Conservation (phyloP, 2,888 invertebrate genomes). For the Leptinotarsa rubiginosa region DNA sequence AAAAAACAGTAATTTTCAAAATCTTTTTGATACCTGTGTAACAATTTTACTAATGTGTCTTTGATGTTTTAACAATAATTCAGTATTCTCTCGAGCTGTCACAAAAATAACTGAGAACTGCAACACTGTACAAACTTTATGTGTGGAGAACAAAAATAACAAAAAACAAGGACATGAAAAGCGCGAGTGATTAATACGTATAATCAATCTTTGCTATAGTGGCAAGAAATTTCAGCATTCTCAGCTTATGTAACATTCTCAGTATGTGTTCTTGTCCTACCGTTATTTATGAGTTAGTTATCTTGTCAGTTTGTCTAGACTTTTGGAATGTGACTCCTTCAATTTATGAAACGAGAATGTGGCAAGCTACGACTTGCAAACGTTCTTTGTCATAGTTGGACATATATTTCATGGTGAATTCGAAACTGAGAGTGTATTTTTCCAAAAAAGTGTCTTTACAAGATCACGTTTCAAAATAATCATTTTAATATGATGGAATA, state of each 20-base stretch:
- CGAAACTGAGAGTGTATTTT: too few species aligned
- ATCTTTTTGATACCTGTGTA: too few species aligned
- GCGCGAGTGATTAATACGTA: slow-evolving; percentile 44
- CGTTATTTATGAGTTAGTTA: slow-evolving; percentile 36
- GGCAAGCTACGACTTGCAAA: not conserved
- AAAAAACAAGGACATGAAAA: slow-evolving; percentile 29
- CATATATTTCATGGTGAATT: too few species aligned
- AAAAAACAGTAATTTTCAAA: too few species aligned
- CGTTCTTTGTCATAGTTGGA: not conserved
- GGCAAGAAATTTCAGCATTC: slow-evolving; percentile 17
- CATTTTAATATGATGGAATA: too few species aligned
- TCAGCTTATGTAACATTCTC: slow-evolving; percentile 44
- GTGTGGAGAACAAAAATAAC: not conserved
- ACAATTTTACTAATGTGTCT: too few species aligned
- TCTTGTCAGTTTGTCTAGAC: slow-evolving; percentile 17
- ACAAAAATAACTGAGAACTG: not conserved
- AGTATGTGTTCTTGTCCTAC: slow-evolving; percentile 32
- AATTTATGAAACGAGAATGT: not conserved
- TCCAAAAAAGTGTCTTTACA: too few species aligned
- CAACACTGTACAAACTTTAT: not conserved
- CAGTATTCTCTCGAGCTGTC: too few species aligned
- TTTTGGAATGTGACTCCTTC: not conserved
- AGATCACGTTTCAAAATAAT: too few species aligned
- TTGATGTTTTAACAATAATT: too few species aligned
- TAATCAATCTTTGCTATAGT: slow-evolving; percentile 17